A percentile compares a stretch with the other conserved stretches of the same genome.
Evolutionary conservation across 1,140 invertebrate species (phyloP).

Genomic region (Drosophila simulans): DNA sequence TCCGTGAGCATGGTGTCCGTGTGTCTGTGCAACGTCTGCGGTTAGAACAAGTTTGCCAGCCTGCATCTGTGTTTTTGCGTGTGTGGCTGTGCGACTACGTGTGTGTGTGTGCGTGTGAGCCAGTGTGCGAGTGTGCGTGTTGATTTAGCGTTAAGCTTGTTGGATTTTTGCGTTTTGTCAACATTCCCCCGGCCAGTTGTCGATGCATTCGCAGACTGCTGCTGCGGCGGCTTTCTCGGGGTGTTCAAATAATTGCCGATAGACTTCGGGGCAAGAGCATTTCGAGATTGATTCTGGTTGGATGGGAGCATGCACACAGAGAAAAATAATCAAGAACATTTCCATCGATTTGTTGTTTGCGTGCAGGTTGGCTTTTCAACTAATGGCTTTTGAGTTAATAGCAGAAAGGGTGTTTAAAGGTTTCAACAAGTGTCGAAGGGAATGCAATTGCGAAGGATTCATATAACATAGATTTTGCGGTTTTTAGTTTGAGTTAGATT

Average conservation of each 20-base stretch:
- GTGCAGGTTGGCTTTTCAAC: too few species aligned
- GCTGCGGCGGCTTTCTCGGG: conserved; percentile 40
- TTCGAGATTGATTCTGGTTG: conserved; percentile 42
- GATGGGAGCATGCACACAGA: conserved; percentile 9
- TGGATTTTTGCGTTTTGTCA: conserved; percentile 79
- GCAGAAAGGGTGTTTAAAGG: too few species aligned
- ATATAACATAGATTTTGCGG: too few species aligned
- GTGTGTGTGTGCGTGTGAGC: conserved; percentile 34
- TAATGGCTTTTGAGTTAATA: too few species aligned
- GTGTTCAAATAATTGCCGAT: conserved; percentile 64
- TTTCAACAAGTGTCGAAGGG: too few species aligned
- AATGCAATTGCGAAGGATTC: too few species aligned
- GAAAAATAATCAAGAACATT: background rate
- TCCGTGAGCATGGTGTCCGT: conserved; percentile 16
- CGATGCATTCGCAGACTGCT: conserved; percentile 54
- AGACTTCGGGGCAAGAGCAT: conserved; percentile 50
- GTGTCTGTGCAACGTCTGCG: conserved; percentile 74
- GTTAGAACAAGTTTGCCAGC: conserved; percentile 66
- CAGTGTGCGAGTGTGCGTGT: conserved; percentile 38
- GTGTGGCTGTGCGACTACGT: background rate
- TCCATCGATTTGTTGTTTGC: too few species aligned
- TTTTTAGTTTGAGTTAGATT: background rate
- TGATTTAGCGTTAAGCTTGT: conserved; percentile 80
- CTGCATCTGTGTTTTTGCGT: conserved; percentile 17
- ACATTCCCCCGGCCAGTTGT: conserved; percentile 68